Conservation (phyloP, 1,140 invertebrate species). For the Drosophila micromelanica region DNA sequence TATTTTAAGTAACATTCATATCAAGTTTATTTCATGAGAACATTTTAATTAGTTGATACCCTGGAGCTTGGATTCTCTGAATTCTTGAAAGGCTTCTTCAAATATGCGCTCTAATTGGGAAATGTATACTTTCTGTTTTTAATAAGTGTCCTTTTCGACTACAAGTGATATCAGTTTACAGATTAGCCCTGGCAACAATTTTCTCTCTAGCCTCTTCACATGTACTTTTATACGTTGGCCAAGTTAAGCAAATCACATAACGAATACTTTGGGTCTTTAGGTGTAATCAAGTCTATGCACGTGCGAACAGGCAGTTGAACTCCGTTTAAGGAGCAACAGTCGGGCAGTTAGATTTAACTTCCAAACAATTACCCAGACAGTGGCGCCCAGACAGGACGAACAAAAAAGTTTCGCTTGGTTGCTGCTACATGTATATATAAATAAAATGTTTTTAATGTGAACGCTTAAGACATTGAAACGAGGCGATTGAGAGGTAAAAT, state of each 20-base stretch:
- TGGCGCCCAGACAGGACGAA: constrained; percentile 5
- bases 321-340: constrained; percentile 33
- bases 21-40: not conserved
- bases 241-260: not conserved
- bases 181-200: constrained; percentile 4
- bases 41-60: not conserved
- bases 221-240: constrained; percentile 2
- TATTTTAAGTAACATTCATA: not conserved
- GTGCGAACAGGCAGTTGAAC: constrained; percentile 55
- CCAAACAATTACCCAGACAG: constrained; percentile 42
- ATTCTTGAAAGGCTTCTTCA: not conserved
- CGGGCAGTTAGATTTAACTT: constrained; percentile 21
- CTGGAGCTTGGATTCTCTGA: not conserved
- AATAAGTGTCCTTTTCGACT: constrained; percentile 24
- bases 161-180: constrained; percentile 34
- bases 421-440: not conserved
- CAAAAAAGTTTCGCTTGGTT: constrained; percentile 21
- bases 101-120: constrained; percentile 50
- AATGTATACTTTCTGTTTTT: constrained; percentile 55
- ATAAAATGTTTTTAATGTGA: constrained; percentile 7
- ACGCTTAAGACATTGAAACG: constrained; percentile 8
- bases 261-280: constrained; percentile 5
- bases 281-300: constrained; percentile 47
- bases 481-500: not conserved
- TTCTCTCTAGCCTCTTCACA: constrained; percentile 11